These are phyloP conservation scores for Drosophila planitibia DNA, from an alignment of 2,888 invertebrate genomes.

Conservation along the genomic window DNA sequence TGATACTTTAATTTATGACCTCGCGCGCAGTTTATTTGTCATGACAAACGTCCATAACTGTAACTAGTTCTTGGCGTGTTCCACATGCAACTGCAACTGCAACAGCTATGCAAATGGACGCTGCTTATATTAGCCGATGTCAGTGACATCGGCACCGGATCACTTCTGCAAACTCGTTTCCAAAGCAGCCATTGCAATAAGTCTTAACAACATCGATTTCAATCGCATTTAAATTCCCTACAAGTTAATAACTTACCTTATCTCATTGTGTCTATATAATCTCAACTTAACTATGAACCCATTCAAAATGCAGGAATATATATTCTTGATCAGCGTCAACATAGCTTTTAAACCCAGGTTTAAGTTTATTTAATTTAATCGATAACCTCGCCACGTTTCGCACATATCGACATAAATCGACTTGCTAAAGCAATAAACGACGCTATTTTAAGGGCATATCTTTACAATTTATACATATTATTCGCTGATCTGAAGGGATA, in stretches of 20 bases:
- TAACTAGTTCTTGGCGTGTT: constrained; percentile 60
- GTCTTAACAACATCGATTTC: not conserved
- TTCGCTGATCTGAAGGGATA: not conserved
- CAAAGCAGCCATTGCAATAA: constrained; percentile 1
- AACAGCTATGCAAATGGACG: constrained; percentile 4
- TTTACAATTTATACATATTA: not conserved
- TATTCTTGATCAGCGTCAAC: not conserved
- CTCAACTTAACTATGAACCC: not conserved
- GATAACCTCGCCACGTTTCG: not conserved
- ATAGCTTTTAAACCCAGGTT: too few relatives aligned
- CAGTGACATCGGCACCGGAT: constrained; percentile 18
- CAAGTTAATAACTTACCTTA: not conserved
- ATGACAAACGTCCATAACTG: constrained; percentile 71
- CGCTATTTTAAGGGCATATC: not conserved
- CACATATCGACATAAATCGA: not conserved
- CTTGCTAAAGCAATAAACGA: not conserved
- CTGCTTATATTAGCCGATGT: constrained; percentile 4
- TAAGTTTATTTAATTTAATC: not conserved
- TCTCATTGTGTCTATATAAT: not conserved
- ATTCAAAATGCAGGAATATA: not conserved
- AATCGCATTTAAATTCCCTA: not conserved
- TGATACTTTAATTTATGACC: constrained; percentile 81
- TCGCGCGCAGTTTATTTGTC: constrained; percentile 68
- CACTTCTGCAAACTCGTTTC: constrained; percentile 6
- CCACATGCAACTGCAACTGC: constrained; percentile 43